These are phyloP conservation scores for Labeo calbasu DNA, from an alignment of 2,797 vertebrate species.

Conservation along the genomic window DNA sequence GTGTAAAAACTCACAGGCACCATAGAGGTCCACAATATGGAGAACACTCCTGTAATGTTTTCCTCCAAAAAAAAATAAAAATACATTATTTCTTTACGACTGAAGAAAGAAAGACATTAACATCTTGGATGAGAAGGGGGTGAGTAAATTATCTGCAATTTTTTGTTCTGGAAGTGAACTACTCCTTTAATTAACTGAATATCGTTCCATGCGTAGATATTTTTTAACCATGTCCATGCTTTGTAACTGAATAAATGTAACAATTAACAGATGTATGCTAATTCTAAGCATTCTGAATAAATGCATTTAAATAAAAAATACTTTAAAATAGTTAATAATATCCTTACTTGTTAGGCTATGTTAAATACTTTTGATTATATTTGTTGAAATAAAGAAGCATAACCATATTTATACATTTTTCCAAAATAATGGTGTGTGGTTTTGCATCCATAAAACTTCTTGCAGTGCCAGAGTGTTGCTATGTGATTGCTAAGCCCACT, in stretches of 20 bases:
- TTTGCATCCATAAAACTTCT: background rate
- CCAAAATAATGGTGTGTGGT: background rate
- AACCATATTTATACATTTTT: background rate
- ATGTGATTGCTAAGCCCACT: background rate
- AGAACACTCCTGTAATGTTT: no score
- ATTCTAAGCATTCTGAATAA: no score
- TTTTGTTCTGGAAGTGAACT: no score
- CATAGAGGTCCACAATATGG: no score
- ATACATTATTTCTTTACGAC: no score
- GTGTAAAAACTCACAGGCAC: no score
- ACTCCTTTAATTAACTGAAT: background rate
- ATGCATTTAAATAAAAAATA: background rate
- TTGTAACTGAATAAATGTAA: background rate
- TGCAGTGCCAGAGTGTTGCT: background rate
- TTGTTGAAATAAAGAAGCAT: background rate
- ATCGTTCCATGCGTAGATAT: background rate
- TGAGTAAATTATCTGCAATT: no score
- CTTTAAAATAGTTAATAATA: background rate
- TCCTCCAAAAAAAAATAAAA: no score
- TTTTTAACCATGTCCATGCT: background rate
- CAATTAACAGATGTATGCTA: background rate
- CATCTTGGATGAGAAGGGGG: no score
- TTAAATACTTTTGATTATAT: background rate
- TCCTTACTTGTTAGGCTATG: background rate
- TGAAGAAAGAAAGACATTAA: no score